Evolutionary conservation across 2,888 invertebrate species (phyloP).

Genomic region (Drosophila putrida): DNA sequence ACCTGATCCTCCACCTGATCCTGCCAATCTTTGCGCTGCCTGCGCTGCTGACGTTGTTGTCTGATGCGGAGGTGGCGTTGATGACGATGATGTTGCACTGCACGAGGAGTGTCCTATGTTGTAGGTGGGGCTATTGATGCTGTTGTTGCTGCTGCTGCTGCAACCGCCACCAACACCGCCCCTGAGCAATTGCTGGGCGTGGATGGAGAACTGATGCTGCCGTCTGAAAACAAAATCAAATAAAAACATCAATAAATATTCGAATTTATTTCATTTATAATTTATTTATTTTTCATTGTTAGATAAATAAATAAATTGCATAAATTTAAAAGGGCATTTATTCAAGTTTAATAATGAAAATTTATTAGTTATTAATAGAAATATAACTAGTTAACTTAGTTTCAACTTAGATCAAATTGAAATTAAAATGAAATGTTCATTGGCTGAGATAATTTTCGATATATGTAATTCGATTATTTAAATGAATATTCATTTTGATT

Average conservation of each 20-base stretch:
- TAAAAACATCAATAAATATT: background rate
- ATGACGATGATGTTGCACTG: conserved; percentile 47
- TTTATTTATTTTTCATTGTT: background rate
- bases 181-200: conserved; percentile 80
- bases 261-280: background rate
- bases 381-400: no score
- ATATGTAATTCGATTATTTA: background rate
- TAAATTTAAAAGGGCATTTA: no score
- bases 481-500: background rate
- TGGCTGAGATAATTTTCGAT: background rate
- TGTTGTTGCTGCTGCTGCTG: conserved; percentile 60
- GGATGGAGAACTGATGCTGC: conserved; percentile 84
- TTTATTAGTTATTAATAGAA: no score
- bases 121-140: conserved; percentile 64
- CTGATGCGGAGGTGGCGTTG: conserved; percentile 66
- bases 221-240: conserved; percentile 68
- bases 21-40: background rate
- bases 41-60: conserved; percentile 37
- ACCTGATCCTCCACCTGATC: conserved; percentile 29
- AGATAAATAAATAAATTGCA: background rate
- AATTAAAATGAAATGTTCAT: background rate
- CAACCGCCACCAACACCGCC: conserved; percentile 45
- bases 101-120: conserved; percentile 24
- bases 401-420: no score
- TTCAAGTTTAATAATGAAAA: no score